A percentile compares a stretch with the other conserved stretches of the same genome.
These are phyloP conservation scores for Perca schrenkii DNA, from an alignment of 2,113 vertebrate species.

Conservation along the genomic window DNA sequence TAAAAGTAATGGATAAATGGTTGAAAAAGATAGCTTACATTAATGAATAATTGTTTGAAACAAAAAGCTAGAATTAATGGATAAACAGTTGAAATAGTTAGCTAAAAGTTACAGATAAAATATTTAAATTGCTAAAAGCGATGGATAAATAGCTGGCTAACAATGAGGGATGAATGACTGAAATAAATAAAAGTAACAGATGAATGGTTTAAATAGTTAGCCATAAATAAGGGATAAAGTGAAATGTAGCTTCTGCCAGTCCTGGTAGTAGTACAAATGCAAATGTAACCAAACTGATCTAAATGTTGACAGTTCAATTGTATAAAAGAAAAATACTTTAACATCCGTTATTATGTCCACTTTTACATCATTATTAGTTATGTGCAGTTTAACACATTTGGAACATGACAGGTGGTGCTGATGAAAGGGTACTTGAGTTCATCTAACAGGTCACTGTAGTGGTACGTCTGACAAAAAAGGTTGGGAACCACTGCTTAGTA, in stretches of 20 bases:
- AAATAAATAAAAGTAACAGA: not conserved
- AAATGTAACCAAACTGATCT: not conserved
- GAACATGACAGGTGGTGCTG: not conserved
- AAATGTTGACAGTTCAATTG: not conserved
- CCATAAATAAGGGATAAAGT: not conserved
- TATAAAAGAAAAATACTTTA: not conserved
- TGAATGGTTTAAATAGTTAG: not conserved
- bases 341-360: not conserved
- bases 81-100: not conserved
- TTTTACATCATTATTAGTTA: not conserved
- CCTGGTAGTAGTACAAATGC: not conserved
- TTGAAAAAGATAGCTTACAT: not conserved
- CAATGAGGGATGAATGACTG: not conserved
- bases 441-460: not conserved
- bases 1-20: not conserved
- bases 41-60: not conserved
- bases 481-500: slow-evolving; percentile 3
- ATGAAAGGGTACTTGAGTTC: not conserved
- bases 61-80: not conserved
- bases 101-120: not conserved
- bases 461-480: not conserved
- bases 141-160: not conserved
- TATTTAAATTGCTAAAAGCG: too few relatives aligned
- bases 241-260: not conserved
- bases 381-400: not conserved